phyloP scores from a whole-genome alignment of 2,888 invertebrate species.

The Dorcus hopei region DNA sequence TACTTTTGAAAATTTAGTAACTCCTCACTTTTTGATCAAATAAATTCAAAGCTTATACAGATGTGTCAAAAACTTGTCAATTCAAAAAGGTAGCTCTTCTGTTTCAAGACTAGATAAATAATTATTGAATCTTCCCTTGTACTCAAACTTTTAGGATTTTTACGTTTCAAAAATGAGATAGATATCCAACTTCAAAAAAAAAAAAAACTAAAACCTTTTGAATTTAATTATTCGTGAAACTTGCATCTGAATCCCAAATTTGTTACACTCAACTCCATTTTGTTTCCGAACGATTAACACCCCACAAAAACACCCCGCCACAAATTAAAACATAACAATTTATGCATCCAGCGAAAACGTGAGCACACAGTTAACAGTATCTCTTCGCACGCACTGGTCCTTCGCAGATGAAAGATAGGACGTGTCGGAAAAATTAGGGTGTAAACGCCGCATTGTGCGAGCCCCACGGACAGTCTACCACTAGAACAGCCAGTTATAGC shows the following conservation, averaged over 20 bases:
- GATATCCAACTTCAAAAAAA: neutral
- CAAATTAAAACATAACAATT: constrained; percentile 26
- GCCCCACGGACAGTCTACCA: constrained; percentile 21
- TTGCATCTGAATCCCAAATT: no score
- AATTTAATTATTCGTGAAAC: no score
- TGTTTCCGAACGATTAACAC: constrained; percentile 21
- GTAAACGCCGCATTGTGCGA: constrained; percentile 13
- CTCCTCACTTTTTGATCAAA: no score
- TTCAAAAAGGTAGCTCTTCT: no score
- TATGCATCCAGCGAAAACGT: neutral
- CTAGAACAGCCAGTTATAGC: constrained; percentile 28
- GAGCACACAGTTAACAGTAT: neutral
- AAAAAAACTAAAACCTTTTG: neutral
- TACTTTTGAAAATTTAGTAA: no score
- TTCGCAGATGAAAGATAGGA: constrained; percentile 21
- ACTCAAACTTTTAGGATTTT: neutral
- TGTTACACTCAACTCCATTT: constrained; percentile 16
- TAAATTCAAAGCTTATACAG: no score
- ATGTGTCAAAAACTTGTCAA: no score
- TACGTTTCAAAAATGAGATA: neutral
- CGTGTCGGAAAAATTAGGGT: constrained; percentile 21
- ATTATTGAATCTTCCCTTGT: no score
- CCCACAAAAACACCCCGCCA: constrained; percentile 17
- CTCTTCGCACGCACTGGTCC: neutral
- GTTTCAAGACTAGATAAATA: no score